Evolutionary conservation across 2,888 invertebrate species (phyloP).

Genomic region (Aphidoletes aphidimyza): DNA sequence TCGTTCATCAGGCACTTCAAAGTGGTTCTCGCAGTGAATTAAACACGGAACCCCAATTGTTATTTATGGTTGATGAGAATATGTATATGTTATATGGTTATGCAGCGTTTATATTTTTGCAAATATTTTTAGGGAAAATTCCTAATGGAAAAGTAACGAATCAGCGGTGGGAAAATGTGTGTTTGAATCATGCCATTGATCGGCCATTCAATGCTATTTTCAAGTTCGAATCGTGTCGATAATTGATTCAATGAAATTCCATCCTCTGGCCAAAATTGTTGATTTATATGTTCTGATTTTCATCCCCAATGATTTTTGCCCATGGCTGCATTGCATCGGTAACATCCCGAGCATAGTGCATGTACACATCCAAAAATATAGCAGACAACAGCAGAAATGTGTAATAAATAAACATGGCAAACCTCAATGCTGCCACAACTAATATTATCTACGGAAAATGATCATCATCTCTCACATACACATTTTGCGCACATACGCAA

Average conservation of each 20-base stretch:
- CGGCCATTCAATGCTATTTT: neutral
- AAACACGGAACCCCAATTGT: conserved; percentile 20
- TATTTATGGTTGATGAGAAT: conserved; percentile 7
- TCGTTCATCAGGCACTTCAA: neutral
- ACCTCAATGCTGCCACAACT: conserved; percentile 30
- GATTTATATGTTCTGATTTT: neutral
- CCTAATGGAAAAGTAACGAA: neutral
- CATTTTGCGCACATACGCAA: neutral
- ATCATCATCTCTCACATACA: neutral
- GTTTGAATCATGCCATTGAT: too few relatives aligned
- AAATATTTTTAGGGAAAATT: conserved; percentile 37
- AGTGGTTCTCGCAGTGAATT: neutral
- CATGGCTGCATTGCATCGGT: conserved; percentile 30
- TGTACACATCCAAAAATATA: neutral
- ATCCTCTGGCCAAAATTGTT: neutral
- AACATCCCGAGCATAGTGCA: too few relatives aligned
- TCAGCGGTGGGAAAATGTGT: neutral
- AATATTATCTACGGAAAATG: conserved; percentile 23
- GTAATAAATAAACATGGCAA: conserved; percentile 48
- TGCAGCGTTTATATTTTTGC: conserved; percentile 5
- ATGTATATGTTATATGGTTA: neutral
- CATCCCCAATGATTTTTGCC: conserved; percentile 9
- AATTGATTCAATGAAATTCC: neutral
- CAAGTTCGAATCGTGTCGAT: neutral
- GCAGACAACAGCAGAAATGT: conserved; percentile 47